Conservation (phyloP, 2,888 invertebrate species). For the Cheilosia impressa region DNA sequence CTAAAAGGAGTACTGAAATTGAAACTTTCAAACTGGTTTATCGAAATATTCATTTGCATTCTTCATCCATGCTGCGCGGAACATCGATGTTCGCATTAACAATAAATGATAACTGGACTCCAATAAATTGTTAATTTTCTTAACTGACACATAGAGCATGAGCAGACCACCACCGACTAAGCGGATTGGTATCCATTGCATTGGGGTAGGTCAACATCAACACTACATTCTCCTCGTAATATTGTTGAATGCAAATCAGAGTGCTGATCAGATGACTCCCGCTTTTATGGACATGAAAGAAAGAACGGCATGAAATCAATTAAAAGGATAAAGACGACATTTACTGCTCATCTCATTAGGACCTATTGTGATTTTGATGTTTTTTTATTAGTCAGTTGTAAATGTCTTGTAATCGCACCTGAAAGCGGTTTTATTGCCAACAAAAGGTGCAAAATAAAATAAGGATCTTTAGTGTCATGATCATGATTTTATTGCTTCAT, state of each 20-base stretch:
- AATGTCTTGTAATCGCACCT: neutral
- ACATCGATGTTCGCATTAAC: conserved; percentile 1
- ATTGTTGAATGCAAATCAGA: no score
- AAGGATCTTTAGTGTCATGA: no score
- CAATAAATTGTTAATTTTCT: conserved; percentile 8
- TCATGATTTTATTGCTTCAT: no score
- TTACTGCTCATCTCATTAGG: conserved; percentile 32
- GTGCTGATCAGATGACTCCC: no score
- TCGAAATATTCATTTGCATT: neutral
- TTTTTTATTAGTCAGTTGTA: no score
- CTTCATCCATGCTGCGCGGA: neutral
- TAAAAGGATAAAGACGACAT: neutral
- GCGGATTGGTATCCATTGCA: neutral
- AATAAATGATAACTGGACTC: conserved; percentile 25
- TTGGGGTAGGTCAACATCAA: conserved; percentile 25
- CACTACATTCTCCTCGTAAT: neutral
- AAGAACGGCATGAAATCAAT: neutral
- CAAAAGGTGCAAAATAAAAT: no score
- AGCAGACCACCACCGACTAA: neutral
- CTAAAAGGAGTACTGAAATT: neutral
- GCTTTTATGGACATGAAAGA: neutral
- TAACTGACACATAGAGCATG: neutral
- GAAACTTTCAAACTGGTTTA: conserved; percentile 3
- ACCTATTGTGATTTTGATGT: conserved; percentile 5
- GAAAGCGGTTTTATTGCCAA: neutral